Percentiles rank a stretch among this genome's conserved stretches.
Conservation (phyloP, 92 coral and sea anemone genomes). For the Paramuricea clavata region DNA sequence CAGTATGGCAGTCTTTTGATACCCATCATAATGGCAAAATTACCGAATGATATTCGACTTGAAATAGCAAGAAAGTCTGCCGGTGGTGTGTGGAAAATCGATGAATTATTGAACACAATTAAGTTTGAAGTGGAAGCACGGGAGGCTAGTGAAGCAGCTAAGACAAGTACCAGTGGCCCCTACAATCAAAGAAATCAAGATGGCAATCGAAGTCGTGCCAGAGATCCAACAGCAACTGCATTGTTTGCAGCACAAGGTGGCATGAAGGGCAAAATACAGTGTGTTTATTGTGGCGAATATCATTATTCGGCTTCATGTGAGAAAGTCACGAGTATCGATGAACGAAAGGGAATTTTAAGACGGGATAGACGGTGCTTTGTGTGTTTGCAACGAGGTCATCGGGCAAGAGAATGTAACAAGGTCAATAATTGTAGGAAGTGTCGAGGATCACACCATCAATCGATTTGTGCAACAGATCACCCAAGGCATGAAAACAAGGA, state of each 20-base stretch:
- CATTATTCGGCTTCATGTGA: constrained; percentile 6
- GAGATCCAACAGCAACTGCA: background rate
- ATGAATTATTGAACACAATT: constrained; percentile 20
- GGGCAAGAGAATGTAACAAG: constrained; percentile 22
- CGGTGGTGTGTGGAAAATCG: constrained; percentile 28
- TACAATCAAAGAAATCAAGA: background rate
- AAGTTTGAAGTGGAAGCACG: constrained; percentile 34
- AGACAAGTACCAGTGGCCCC: constrained; percentile 2
- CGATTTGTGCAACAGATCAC: constrained; percentile 14
- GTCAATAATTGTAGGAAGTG: constrained; percentile 30
- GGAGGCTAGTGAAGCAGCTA: constrained; percentile 21
- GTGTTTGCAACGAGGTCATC: constrained; percentile 5
- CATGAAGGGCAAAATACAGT: background rate
- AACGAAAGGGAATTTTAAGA: constrained; percentile 14
- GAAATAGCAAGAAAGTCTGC: constrained; percentile 24
- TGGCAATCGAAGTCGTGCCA: background rate
- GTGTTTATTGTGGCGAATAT: constrained; percentile 2
- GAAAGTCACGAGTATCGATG: background rate
- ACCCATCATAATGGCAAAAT: constrained; percentile 43
- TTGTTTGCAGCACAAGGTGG: background rate
- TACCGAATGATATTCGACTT: constrained; percentile 31
- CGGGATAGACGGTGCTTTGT: constrained; percentile 22
- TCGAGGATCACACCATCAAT: constrained; percentile 47
- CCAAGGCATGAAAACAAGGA: background rate
- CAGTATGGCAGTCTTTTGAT: constrained; percentile 44